Percentiles rank a stretch among this genome's conserved stretches.
phyloP scores from a whole-genome alignment of 2,888 invertebrate species.

The Heteropelma amictum region DNA sequence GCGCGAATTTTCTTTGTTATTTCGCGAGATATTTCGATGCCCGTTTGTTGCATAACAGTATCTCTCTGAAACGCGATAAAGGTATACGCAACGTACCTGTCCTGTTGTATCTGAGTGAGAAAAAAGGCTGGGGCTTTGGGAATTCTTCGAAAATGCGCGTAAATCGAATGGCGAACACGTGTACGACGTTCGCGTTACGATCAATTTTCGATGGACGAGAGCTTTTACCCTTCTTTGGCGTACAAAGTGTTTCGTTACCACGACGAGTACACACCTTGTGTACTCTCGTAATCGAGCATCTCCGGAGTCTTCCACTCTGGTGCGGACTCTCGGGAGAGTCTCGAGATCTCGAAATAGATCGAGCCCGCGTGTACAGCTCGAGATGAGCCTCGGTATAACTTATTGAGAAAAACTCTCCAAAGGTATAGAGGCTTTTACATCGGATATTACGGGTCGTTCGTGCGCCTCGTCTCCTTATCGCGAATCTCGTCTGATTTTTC shows the following conservation, averaged over 20 bases:
- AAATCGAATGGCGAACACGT: background rate
- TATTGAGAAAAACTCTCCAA: no score
- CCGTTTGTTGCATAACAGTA: slow-evolving; percentile 37
- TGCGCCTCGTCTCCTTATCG: no score
- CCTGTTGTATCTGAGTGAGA: slow-evolving; percentile 15
- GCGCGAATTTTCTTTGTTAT: slow-evolving; percentile 38
- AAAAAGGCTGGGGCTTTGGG: no score
- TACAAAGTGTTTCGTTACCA: slow-evolving; percentile 26
- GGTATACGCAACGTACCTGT: background rate
- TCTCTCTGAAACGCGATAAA: slow-evolving; percentile 15
- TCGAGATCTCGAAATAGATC: slow-evolving; percentile 44
- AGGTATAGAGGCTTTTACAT: background rate
- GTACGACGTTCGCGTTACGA: slow-evolving; percentile 4
- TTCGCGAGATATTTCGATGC: slow-evolving; percentile 26
- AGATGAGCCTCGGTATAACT: no score
- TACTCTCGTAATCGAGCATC: slow-evolving; percentile 24
- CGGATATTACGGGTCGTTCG: no score
- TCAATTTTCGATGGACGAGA: slow-evolving; percentile 2
- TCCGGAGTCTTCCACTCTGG: no score
- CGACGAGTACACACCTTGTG: slow-evolving; percentile 16
- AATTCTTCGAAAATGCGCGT: slow-evolving; percentile 16
- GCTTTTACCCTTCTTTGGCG: slow-evolving; percentile 22
- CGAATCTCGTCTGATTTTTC: no score
- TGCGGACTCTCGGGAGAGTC: background rate
- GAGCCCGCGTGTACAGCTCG: background rate